A percentile compares a stretch with the other conserved stretches of the same genome.
phyloP scores from a whole-genome alignment of 2,888 invertebrate species.

The Stegana nigrithorax region DNA sequence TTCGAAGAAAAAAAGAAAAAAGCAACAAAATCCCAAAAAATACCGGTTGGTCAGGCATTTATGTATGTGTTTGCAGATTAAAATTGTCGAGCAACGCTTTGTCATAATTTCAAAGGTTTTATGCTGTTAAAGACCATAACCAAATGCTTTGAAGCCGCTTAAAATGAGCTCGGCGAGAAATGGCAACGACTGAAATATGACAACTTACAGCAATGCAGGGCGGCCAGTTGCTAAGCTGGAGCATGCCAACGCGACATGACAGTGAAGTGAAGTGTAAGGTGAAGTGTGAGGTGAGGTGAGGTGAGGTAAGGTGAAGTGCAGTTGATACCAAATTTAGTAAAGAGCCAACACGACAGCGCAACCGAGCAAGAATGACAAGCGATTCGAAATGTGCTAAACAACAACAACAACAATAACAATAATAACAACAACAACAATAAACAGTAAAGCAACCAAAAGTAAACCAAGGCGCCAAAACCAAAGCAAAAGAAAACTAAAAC shows the following conservation, averaged over 20 bases:
- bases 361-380: constrained; percentile 1
- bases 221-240: too few relatives aligned
- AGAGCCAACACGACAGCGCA: neutral
- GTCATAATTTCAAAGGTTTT: neutral
- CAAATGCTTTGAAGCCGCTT: neutral
- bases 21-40: neutral
- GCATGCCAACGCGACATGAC: neutral
- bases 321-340: constrained; percentile 6
- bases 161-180: neutral
- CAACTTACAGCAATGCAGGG: constrained; percentile 1
- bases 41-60: neutral
- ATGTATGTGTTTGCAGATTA: constrained; percentile 10
- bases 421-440: too few relatives aligned
- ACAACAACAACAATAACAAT: neutral
- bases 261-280: neutral
- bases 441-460: too few relatives aligned
- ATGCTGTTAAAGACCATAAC: neutral
- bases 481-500: neutral
- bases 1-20: too few relatives aligned
- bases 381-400: neutral
- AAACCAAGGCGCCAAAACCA: neutral
- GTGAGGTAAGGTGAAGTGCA: neutral
- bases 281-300: neutral
- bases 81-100: neutral
- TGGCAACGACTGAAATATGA: constrained; percentile 1